Evolutionary conservation across 2,888 invertebrate species (phyloP).

Genomic region (Drosophila greeni): DNA sequence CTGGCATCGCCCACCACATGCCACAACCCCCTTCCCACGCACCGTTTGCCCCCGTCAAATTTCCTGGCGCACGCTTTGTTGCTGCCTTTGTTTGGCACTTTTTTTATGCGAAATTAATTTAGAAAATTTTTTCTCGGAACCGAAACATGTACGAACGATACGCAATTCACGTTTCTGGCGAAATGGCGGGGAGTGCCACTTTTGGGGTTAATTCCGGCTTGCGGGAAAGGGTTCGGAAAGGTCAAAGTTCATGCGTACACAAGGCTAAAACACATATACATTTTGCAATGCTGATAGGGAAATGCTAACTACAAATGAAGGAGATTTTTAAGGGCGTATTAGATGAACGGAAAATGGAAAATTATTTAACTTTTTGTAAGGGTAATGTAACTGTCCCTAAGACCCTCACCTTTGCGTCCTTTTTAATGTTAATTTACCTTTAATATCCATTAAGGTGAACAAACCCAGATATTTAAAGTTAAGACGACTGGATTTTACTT

Average conservation of each 20-base stretch:
- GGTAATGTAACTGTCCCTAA: neutral
- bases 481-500: neutral
- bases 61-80: slow-evolving; percentile 53
- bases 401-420: neutral
- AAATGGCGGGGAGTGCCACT: slow-evolving; percentile 22
- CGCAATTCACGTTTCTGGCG: slow-evolving; percentile 4
- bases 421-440: neutral
- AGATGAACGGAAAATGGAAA: neutral
- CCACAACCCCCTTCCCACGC: neutral
- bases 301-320: neutral
- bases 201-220: slow-evolving; percentile 12
- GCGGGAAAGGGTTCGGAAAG: slow-evolving; percentile 12
- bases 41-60: slow-evolving; percentile 33
- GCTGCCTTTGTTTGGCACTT: slow-evolving; percentile 42
- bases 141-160: slow-evolving; percentile 25
- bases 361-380: no score
- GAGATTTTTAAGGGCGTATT: neutral
- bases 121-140: slow-evolving; percentile 58
- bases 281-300: no score
- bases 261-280: neutral
- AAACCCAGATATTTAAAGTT: neutral
- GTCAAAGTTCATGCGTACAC: slow-evolving; percentile 24
- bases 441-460: neutral
- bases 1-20: slow-evolving; percentile 18
- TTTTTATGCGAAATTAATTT: slow-evolving; percentile 69